Conservation (phyloP, 2,797 vertebrate species). For the Sebastes wilsoni region DNA sequence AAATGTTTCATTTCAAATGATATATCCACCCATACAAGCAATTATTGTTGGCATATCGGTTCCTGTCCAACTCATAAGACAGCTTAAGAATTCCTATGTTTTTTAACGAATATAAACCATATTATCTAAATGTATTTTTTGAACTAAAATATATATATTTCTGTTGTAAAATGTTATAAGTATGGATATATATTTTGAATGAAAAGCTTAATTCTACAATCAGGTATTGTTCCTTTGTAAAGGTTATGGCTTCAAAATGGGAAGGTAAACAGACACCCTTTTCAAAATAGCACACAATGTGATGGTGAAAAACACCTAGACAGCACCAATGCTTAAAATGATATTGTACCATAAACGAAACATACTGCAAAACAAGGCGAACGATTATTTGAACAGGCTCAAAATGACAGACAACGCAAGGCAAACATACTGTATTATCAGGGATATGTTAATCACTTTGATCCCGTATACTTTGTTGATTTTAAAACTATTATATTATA, state of each 20-base stretch:
- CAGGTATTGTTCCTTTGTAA: slow-evolving; percentile 1
- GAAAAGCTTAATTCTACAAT: not conserved
- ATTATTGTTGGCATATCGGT: not conserved
- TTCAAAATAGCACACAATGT: slow-evolving; percentile 20
- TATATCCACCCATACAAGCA: slow-evolving; percentile 5
- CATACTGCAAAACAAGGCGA: slow-evolving; percentile 44
- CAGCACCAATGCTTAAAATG: slow-evolving; percentile 55
- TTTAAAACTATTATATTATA: slow-evolving; percentile 1
- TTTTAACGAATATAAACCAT: not conserved
- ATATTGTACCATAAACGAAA: slow-evolving; percentile 58
- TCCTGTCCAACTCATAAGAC: not conserved
- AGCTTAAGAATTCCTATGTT: not conserved
- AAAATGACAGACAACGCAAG: slow-evolving; percentile 44
- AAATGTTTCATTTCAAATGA: slow-evolving; percentile 25
- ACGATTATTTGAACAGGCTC: slow-evolving; percentile 43
- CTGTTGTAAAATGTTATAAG: not conserved
- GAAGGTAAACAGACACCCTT: slow-evolving; percentile 27
- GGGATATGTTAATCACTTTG: slow-evolving; percentile 42
- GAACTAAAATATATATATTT: not conserved
- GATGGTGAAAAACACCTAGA: slow-evolving; percentile 21
- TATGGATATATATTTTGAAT: not conserved
- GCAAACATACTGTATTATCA: slow-evolving; percentile 17
- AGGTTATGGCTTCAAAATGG: slow-evolving; percentile 60
- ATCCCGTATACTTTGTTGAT: slow-evolving; percentile 21
- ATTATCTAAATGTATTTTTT: not conserved